Evolutionary conservation across 1,140 invertebrate species (phyloP), one percentile per base, ranked within the genome.

Genomic region (Macrotrachela quadricornifera): DNA sequence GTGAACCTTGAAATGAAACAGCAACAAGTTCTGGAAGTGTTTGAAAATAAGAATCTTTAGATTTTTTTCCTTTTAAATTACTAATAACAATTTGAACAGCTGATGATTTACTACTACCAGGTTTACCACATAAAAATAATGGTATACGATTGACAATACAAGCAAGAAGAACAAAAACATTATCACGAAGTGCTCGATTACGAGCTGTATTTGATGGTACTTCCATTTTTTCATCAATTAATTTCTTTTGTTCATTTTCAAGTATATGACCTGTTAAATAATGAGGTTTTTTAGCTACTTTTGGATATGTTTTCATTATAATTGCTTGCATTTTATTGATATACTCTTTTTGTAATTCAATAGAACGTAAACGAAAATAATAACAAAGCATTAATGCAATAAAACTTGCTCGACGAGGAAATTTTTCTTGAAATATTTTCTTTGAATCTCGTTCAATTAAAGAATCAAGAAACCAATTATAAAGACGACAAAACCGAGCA

Each of bases 81-180:
- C 57, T 61, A 43, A 51, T 53, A 3, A 61, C 56, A 0, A 61
- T 37, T 41, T 59, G 58, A 45, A 61, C 54, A 17, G 59, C 59
- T 18, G 59, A 21, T 10, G 58, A 59, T 50, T 61, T 61, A 41
- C 58, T 59, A 18, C 58, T 59, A n/a, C 59, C 59, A 21, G 59
- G 59, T 53, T 61, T 61, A 11, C 59, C 59, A 49, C 59, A 58
- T 12, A 61, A 17, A 45, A 61, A 61, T 11, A 61, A 17, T 36
- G 59, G 59, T 42, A 61, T 56, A 46, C 41, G 45, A 40, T 58
- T 59, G 14, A 59, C 40, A 47, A 61, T 59, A 21, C 58, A 58
- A 4, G 58, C 54, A 39, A 61, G 48, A 18, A 58, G 51, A 12
- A 61, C 57, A 58, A 61, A 60, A 0, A 60, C 58, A 54, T 61